Conservation (phyloP, 2,888 invertebrate genomes). For the Metopia argyrocephala region DNA sequence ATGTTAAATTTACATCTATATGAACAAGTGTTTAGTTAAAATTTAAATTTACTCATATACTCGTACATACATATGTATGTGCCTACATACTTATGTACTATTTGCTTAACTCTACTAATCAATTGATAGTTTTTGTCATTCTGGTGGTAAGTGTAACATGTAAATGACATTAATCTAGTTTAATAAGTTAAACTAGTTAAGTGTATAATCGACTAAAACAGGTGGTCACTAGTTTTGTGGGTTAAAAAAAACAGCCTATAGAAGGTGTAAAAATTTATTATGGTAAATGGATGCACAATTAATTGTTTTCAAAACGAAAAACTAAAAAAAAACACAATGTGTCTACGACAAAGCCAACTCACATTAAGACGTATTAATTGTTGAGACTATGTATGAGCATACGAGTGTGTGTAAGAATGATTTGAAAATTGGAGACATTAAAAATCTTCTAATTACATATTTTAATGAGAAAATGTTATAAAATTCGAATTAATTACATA, state of each 20-base stretch:
- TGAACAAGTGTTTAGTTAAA: too few relatives aligned
- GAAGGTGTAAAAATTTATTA: slow-evolving; percentile 31
- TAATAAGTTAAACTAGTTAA: slow-evolving; percentile 43
- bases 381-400: too few relatives aligned
- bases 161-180: slow-evolving; percentile 39
- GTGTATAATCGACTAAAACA: slow-evolving; percentile 25
- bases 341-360: slow-evolving; percentile 18
- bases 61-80: slow-evolving; percentile 1
- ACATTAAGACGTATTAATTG: slow-evolving; percentile 6
- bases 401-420: too few relatives aligned
- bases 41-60: too few relatives aligned
- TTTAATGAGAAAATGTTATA: too few relatives aligned
- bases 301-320: slow-evolving; percentile 23
- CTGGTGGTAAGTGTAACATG: slow-evolving; percentile 5
- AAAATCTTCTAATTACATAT: too few relatives aligned
- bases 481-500: too few relatives aligned
- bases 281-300: slow-evolving; percentile 18
- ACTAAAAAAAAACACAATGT: not conserved
- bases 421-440: too few relatives aligned
- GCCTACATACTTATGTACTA: not conserved
- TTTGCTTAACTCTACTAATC: not conserved
- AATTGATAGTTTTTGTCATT: not conserved
- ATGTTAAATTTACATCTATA: too few relatives aligned
- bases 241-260: slow-evolving; percentile 38
- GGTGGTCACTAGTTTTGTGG: slow-evolving; percentile 58